A percentile compares a stretch with the other conserved stretches of the same genome.
Evolutionary conservation across 2,113 vertebrate genomes (phyloP).

Genomic region (Sorex araneus): DNA sequence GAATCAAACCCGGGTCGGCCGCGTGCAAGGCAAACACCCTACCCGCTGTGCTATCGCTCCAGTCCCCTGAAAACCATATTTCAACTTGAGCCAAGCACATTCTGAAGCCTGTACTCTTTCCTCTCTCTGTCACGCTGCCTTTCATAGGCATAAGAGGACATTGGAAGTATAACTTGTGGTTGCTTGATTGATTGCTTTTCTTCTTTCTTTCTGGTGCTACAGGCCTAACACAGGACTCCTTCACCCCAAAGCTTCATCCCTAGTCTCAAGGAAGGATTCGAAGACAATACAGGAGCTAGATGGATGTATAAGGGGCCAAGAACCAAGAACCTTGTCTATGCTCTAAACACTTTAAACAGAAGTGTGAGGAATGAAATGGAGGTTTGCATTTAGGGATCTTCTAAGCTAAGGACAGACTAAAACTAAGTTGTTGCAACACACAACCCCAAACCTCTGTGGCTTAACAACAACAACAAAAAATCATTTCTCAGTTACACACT

Average conservation of each 20-base stretch:
- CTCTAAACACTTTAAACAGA: neutral
- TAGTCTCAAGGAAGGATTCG: neutral
- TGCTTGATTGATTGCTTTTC: no score
- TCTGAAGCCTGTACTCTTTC: neutral
- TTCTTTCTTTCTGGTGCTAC: no score
- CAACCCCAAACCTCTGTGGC: neutral
- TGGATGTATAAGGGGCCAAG: neutral
- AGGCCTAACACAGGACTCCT: no score
- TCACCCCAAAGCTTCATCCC: no score
- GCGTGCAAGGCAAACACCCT: no score
- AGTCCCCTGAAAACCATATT: neutral
- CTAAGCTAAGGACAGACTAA: neutral
- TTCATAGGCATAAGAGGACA: neutral
- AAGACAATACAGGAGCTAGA: neutral
- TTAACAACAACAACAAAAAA: conserved; percentile 21
- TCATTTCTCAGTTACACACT: neutral
- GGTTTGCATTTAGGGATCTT: neutral
- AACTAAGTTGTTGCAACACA: conserved; percentile 30
- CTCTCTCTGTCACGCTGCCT: neutral
- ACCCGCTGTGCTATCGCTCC: no score
- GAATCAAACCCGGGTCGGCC: no score
- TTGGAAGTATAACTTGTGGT: neutral
- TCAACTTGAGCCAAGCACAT: neutral
- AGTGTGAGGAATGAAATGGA: neutral
- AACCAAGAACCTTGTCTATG: neutral